A percentile compares a stretch with the other conserved stretches of the same genome.
Evolutionary conservation across 2,888 invertebrate genomes (phyloP).

Genomic region (Acanthopleura granulata): DNA sequence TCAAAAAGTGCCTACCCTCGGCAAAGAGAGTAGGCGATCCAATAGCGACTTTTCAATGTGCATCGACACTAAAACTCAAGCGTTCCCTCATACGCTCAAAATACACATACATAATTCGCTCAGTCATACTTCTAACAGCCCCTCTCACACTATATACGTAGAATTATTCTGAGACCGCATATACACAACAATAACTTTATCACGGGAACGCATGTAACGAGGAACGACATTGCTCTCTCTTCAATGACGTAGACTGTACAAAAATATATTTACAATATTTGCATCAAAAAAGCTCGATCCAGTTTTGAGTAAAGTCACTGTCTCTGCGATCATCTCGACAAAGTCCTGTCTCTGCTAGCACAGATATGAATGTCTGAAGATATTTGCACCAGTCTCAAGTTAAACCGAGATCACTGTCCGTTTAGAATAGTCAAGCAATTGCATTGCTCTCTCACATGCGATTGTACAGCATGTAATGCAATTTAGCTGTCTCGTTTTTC

Average conservation of each 20-base stretch:
- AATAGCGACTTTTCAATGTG: too few species aligned
- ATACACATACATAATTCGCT: too few species aligned
- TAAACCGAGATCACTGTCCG: not conserved
- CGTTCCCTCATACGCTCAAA: too few species aligned
- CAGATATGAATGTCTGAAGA: not conserved
- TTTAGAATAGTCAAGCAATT: not conserved
- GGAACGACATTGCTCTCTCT: not conserved
- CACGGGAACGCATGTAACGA: not conserved
- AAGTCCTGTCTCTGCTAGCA: conserved; percentile 9
- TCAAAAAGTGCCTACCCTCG: not conserved
- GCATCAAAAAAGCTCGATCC: conserved; percentile 12
- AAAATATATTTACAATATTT: conserved; percentile 20
- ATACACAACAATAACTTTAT: too few species aligned
- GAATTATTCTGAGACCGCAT: too few species aligned
- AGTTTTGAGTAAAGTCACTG: not conserved
- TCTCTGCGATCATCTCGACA: not conserved
- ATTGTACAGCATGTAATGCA: conserved; percentile 61
- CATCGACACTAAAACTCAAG: too few species aligned
- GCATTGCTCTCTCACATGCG: conserved; percentile 34
- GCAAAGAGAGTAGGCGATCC: too few species aligned
- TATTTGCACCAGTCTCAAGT: conserved; percentile 13
- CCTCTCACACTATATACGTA: too few species aligned
- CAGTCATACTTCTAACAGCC: too few species aligned
- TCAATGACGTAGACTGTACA: conserved; percentile 5
- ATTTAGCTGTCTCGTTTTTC: conserved; percentile 58